A percentile compares a stretch with the other conserved stretches of the same genome.
Evolutionary conservation across 2,113 vertebrate genomes (phyloP).

Genomic region (Meles meles): DNA sequence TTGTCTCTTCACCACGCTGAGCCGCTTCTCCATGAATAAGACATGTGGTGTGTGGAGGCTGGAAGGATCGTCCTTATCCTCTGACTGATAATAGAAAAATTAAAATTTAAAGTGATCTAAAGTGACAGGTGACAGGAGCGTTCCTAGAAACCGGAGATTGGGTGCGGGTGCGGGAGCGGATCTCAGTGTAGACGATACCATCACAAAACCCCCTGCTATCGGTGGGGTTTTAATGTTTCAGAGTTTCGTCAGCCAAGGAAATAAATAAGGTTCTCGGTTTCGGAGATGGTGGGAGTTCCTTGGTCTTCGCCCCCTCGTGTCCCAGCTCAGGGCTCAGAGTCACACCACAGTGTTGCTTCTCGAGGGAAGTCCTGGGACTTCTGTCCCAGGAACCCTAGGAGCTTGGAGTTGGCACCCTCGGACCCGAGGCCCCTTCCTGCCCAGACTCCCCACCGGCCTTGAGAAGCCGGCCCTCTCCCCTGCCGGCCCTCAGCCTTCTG

Average conservation of each 20-base stretch:
- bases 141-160: conserved; percentile 45
- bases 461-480: not conserved
- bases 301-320: not conserved
- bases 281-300: accelerated
- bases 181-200: not conserved
- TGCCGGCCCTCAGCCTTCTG: not conserved
- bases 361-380: not conserved
- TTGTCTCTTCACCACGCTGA: accelerated
- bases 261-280: not conserved
- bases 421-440: not conserved
- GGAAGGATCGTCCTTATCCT: not conserved
- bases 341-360: not conserved
- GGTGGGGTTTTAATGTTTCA: not conserved
- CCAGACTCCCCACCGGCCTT: not conserved
- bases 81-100: conserved; percentile 64
- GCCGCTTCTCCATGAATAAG: conserved; percentile 1
- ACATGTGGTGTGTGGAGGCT: not conserved
- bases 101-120: conserved; percentile 63
- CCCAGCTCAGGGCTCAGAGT: not conserved
- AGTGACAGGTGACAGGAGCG: not conserved
- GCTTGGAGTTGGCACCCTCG: not conserved
- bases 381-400: not conserved
- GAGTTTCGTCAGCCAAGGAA: not conserved
- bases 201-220: not conserved
- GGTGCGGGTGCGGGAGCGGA: accelerated